Evolutionary conservation across 1,140 invertebrate genomes (phyloP).

Genomic region (Sycobia sp.): DNA sequence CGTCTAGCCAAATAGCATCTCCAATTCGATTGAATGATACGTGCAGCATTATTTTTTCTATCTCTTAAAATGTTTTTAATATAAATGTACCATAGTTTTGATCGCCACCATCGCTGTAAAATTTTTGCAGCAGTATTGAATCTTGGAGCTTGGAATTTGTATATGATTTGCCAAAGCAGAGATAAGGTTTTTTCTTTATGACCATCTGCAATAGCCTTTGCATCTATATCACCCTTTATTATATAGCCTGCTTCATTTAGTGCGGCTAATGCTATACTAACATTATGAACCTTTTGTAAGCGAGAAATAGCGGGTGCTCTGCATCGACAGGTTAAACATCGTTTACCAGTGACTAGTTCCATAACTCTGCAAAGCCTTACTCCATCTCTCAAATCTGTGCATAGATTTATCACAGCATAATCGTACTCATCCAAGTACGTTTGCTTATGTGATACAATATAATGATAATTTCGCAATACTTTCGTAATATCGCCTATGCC

Average conservation of each 20-base stretch:
- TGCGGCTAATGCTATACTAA: constrained; percentile 70
- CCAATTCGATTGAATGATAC: constrained; percentile 49
- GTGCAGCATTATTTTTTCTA: constrained; percentile 42
- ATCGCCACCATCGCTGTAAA: constrained; percentile 74
- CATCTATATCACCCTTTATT: constrained; percentile 65
- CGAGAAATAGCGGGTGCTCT: constrained; percentile 83
- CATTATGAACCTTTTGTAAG: constrained; percentile 87
- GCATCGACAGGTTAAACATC: constrained; percentile 69
- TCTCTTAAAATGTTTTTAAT: constrained; percentile 43
- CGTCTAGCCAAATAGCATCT: constrained; percentile 35
- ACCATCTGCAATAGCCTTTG: constrained; percentile 83
- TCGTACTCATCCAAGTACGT: constrained; percentile 86
- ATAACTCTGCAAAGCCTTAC: constrained; percentile 77
- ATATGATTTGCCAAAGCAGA: constrained; percentile 86
- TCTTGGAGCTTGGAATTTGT: constrained; percentile 79
- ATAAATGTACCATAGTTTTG: constrained; percentile 62
- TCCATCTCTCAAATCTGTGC: constrained; percentile 77
- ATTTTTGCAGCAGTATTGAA: constrained; percentile 69
- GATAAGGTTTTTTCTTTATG: constrained; percentile 86
- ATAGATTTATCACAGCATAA: constrained; percentile 79
- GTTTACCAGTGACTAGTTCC: constrained; percentile 80
- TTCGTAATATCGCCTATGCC: constrained; percentile 87
- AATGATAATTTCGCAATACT: constrained; percentile 76
- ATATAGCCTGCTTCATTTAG: constrained; percentile 46
- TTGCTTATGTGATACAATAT: constrained; percentile 78